These are phyloP conservation scores for Xestia xanthographa DNA, from an alignment of 2,888 invertebrate species.

Conservation along the genomic window DNA sequence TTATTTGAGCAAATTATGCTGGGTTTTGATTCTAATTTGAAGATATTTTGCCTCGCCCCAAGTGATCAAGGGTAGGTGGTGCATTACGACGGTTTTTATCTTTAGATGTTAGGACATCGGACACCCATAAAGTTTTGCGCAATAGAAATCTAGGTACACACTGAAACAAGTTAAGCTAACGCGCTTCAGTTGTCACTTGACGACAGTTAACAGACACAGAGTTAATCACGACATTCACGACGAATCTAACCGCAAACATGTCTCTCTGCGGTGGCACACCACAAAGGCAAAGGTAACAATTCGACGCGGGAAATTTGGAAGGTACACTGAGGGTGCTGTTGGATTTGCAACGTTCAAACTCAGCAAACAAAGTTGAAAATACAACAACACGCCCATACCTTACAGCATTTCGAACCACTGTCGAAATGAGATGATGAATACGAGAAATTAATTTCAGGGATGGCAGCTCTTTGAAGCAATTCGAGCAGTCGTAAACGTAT, in stretches of 20 bases:
- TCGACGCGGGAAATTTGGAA: neutral
- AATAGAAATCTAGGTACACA: neutral
- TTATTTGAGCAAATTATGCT: neutral
- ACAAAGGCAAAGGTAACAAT: slow-evolving; percentile 3
- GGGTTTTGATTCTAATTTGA: neutral
- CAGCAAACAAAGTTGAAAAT: neutral
- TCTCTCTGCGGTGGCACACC: slow-evolving; percentile 4
- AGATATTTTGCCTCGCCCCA: neutral
- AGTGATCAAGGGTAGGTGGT: neutral
- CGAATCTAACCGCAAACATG: slow-evolving; percentile 4
- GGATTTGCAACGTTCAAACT: neutral
- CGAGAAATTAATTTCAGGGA: neutral
- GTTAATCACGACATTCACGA: neutral
- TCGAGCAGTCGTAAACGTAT: no score
- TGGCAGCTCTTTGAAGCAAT: neutral
- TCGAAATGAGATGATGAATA: neutral
- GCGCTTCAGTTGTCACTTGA: neutral
- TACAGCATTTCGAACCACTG: neutral
- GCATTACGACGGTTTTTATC: neutral
- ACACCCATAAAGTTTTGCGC: neutral
- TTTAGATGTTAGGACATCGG: neutral
- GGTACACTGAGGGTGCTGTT: neutral
- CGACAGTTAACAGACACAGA: neutral
- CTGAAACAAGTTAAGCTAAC: neutral
- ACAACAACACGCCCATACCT: neutral